Evolutionary conservation across 2,888 invertebrate species (phyloP), one percentile per base, ranked within the genome.

Genomic region (Hermaeophaga mercurialis): DNA sequence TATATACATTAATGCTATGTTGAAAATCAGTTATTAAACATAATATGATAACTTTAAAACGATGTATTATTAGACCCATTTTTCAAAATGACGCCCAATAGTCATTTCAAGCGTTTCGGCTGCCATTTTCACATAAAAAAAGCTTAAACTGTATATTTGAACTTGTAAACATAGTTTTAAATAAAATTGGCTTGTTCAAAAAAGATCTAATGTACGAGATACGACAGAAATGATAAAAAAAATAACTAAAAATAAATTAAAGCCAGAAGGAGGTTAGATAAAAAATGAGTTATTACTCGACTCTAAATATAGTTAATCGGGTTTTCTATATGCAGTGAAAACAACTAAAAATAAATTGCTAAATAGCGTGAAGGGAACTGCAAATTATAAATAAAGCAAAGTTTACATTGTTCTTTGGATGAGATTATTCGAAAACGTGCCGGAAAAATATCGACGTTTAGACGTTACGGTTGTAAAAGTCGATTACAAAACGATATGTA

Each of bases 261-360:
- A 31, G 3, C 12, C 3, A 11, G 31, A 11, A 31, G 12, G 31
- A 2, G 31, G 31, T 31, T 11, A 11, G 31, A 31, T 31, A 31
- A 50, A 50, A 50, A 31, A 50, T 50, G 50, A 50, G 33, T 18
- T 50, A 50, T 50, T 31, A 50, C 22, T 19, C 6, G 17, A 34
- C 31, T 14, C 49, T 39, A 49, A 49, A 39, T 38, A 48, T 48
- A 48, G 48, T 48, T 48, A 38, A 48, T 48, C 48, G 12, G 36
- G 6, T 15, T 24, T 36, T 36, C 24, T 44, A 11, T 47, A 43
- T 41, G 50, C 22, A 41, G 14, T 17, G 33, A 19, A 41, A 41
- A 41, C 50, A 43, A 41, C 50, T 50, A 50, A 33, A 50, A 50
- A 50, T 50, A 50, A 50, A 50, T 50, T 28, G 22, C 41, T 50